Evolutionary conservation across 1,140 invertebrate species (phyloP), one percentile per base, ranked within the genome.

Genomic region (Drosophila chauvacae): DNA sequence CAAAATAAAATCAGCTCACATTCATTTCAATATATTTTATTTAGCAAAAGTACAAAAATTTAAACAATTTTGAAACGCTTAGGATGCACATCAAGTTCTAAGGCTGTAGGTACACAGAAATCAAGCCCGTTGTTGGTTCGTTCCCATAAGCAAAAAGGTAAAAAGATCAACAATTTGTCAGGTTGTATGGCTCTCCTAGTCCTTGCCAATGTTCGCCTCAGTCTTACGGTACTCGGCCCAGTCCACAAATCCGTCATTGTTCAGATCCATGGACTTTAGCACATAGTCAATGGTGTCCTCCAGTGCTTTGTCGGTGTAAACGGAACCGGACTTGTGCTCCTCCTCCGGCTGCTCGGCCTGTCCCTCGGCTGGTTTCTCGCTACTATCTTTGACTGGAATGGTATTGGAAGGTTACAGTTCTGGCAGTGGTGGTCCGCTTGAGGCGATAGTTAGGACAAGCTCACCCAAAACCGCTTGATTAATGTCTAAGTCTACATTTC

Each of bases 211-310:
- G 13, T 51, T 69, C 10, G 64, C 64, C 65, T 92, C 91, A 47
- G 81, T 91, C 53, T 86, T 91, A 63, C 94, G 93, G 85, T 95
- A 97, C 92, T 97, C 96, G 4, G 94, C 86, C 91, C 96, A 97
- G 86, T 96, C 95, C 58, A 97, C 95, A 84, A 93, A 97, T 2
- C 97, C 97, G 91, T 97, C 96, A 23, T 94, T 93, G 91, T 97
- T 95, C n/a, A 93, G 92, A 90, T 97, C 97, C 83, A 96, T 95
- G 63, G 95, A 93, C 57, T 94, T 93, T 9, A 97, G 91, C 18
- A 96, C 95, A 16, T 94, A 94, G 82, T 97, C 96, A 41, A 97
- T 95, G 62, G 96, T 94, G 47, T 94, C 93, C n/a, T 92, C 76
- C 0, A 97, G 90, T 57, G 95, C 94, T 7, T 94, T 92, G 80